phyloP scores from a whole-genome alignment of 2,113 vertebrate genomes.

The Gasterosteus aculeatus region DNA sequence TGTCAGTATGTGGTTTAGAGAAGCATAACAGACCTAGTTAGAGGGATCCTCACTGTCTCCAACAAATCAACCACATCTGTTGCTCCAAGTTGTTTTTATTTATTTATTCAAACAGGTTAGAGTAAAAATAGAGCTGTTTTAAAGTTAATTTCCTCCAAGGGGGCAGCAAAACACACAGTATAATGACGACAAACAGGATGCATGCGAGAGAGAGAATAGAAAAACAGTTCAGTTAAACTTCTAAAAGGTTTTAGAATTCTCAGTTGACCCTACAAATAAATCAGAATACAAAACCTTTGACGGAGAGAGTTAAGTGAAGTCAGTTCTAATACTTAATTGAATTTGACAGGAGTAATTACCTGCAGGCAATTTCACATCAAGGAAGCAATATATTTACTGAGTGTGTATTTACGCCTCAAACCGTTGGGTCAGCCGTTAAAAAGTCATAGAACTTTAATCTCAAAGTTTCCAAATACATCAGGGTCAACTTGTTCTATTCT shows the following conservation, averaged over 20 bases:
- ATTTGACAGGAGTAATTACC: not conserved
- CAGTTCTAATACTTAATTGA: not conserved
- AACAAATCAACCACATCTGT: not conserved
- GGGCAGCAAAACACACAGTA: not conserved
- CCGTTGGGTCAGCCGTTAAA: not conserved
- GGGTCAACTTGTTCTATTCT: not conserved
- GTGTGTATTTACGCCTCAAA: not conserved
- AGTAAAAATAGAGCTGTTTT: not conserved
- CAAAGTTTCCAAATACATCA: conserved; percentile 1
- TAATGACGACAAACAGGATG: not conserved
- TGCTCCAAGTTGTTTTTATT: not conserved
- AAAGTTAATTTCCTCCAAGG: not conserved
- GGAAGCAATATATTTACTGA: not conserved
- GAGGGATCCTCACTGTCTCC: conserved; percentile 1
- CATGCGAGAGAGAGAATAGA: not conserved
- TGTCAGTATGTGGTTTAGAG: conserved; percentile 11
- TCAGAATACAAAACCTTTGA: not conserved
- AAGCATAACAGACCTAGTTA: conserved; percentile 4
- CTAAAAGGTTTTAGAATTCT: not conserved
- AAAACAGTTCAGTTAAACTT: not conserved
- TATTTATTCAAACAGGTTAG: not conserved
- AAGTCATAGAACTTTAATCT: not conserved
- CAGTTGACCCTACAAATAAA: not conserved
- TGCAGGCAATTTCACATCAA: not conserved
- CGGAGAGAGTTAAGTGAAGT: not conserved